phyloP scores from a whole-genome alignment of 2,888 invertebrate species.

The Cataglyphis altisquamis region DNA sequence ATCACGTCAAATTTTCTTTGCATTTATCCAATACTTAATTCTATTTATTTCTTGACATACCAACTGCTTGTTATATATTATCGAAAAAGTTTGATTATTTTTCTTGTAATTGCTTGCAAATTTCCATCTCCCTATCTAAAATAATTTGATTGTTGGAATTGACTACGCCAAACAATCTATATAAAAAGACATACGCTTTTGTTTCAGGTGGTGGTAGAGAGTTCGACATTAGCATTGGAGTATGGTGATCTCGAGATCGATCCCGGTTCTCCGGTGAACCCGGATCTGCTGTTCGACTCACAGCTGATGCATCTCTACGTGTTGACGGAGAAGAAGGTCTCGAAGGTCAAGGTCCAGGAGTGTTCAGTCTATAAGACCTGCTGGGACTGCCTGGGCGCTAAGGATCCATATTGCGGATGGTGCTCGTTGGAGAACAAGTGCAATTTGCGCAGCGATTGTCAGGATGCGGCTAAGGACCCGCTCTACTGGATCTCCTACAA shows the following conservation, averaged over 20 bases:
- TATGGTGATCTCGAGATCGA: constrained; percentile 96
- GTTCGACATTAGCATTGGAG: constrained; percentile 93
- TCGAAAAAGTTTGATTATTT: background rate
- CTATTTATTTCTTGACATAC: background rate
- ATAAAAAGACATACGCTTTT: background rate
- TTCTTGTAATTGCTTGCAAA: background rate
- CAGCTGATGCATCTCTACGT: constrained; percentile 97
- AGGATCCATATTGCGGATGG: constrained; percentile 99
- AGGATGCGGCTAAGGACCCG: constrained; percentile 96
- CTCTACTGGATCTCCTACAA: constrained; percentile 98
- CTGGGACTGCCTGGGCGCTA: constrained; percentile 96
- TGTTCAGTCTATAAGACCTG: constrained; percentile 97
- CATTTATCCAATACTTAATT: background rate
- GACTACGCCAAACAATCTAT: background rate
- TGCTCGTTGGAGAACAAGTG: constrained; percentile 98
- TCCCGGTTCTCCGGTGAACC: constrained; percentile 93
- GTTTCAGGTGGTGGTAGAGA: constrained; percentile 94
- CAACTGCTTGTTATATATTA: background rate
- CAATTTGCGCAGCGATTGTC: constrained; percentile 96
- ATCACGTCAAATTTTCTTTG: background rate
- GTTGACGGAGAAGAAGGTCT: constrained; percentile 96
- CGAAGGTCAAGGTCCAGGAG: constrained; percentile 97
- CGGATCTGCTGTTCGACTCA: constrained; percentile 97
- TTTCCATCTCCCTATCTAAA: background rate
- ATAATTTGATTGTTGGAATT: background rate